Evolutionary conservation across 2,113 vertebrate species (phyloP), one percentile per base, ranked within the genome.

Genomic region (Hylia prasina): DNA sequence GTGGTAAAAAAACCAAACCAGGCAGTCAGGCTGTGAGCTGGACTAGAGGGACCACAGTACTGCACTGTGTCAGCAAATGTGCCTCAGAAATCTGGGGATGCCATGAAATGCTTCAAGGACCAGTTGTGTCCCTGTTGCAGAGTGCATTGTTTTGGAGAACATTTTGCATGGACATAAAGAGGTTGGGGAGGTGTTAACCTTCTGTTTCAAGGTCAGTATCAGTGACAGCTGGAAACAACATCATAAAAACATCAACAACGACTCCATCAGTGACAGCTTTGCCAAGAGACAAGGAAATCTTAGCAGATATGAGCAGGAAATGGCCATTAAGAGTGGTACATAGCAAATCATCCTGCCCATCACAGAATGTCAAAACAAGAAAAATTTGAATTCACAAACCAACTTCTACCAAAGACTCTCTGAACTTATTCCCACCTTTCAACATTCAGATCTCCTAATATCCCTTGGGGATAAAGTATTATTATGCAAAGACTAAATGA

Each of bases 401-500:
- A 71, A 20, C 11, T 73, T 93, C 44, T 35, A 56, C 30, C 11
- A 39, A 84, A 82, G 50, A 25, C 19, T 69, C 23, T 89, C 70
- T 2, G 5, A 73, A 73, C 54, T 80, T 63, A 58, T 73, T 3
- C 13, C 47, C 40, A 73, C 50, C 78, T 87, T 73, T 90, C 78
- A 82, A 42, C 28, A 73, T 11, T 69, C 83, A 93, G 30, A 70
- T 31, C 24, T 82, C 31, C 51, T 58, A 61, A 86, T 63, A 94
- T 28, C 63, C 75, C 90, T 66, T 56, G 27, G 3, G 27, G 33
- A 9, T 18, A 44, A 88, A 73, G 50, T 57, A 66, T 60, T 85
- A 73, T 57, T 92, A 90, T 94, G 64, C 79, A 94, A 92, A 95
- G 51, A n/a, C 64, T 83, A 86, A 93, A 96, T 64, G 21, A 66